Evolutionary conservation across 2,888 invertebrate species (phyloP), one percentile per base, ranked within the genome.

Genomic region (Plebejus argus): DNA sequence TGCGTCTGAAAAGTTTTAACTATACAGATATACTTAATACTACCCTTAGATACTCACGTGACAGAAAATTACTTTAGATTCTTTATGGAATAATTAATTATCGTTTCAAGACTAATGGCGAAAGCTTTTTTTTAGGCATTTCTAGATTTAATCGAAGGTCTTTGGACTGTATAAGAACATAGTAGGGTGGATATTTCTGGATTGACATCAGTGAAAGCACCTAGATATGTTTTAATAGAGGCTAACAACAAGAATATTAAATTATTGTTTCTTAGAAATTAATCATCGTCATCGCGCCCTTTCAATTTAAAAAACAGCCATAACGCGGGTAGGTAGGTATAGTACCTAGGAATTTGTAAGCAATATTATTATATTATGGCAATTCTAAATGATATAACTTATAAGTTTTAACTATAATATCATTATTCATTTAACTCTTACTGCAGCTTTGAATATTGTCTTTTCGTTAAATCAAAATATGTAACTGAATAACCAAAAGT

Each of bases 191-290:
- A 70, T 91, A 91, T 91, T 91, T 91, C 88, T 90, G 91, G 88
- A 86, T 81, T 84, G 82, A 84, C 87, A 88, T 91, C 90, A 91
- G 91, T 91, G 91, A 89, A 87, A 89, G 88, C 71, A 77, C 77
- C 56, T 71, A 77, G 77, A 77, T 77, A 77, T 71, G 71, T 71
- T 71, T 77, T 77, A 77, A 39, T 71, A 33, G 70, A 77, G 77
- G 56, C n/a, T 71, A 15, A 18, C 18, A 74, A 53, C 53, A 49
- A 28, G 74, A 39, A 45, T 74, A 74, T 53, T 2, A 39, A 35
- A 71, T 49, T 53, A 53, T 74, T 72, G 49, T 49, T 72, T 72
- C 45, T 12, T 2, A 15, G 45, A 49, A 72, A 2, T 45, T 49
- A 18, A 72, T 45, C 74, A 72, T 49, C 72, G 15, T 72, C 8